Conservation (phyloP, 1,140 invertebrate genomes). For the Chrysoperla carnea region DNA sequence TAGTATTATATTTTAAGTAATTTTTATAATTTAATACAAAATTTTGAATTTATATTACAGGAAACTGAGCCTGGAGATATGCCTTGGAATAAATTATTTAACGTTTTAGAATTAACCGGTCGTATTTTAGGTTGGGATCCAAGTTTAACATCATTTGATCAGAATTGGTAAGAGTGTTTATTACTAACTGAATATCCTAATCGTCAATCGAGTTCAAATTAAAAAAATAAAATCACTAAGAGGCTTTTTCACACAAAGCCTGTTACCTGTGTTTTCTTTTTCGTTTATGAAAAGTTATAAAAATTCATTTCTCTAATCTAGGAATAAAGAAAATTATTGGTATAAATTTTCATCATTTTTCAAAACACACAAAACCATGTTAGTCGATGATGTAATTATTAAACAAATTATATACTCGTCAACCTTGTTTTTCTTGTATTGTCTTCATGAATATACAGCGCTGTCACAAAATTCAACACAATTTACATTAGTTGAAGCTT, state of each 20-base stretch:
- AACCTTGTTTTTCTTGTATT: conserved; percentile 47
- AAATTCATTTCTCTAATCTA: too few relatives aligned
- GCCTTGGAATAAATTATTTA: conserved; percentile 64
- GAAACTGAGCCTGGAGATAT: conserved; percentile 47
- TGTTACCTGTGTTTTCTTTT: too few relatives aligned
- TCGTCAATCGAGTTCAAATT: too few relatives aligned
- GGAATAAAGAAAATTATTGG: conserved; percentile 47
- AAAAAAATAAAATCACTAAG: too few relatives aligned
- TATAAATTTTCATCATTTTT: conserved; percentile 35
- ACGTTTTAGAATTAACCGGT: conserved; percentile 53
- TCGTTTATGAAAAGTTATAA: too few relatives aligned
- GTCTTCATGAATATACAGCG: conserved; percentile 43
- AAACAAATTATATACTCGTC: conserved; percentile 46
- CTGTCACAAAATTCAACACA: conserved; percentile 14
- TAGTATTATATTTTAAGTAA: background rate
- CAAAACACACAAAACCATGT: conserved; percentile 16
- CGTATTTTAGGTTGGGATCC: conserved; percentile 64
- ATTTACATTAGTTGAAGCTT: conserved; percentile 25
- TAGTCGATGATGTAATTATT: conserved; percentile 28
- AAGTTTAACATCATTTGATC: conserved; percentile 27
- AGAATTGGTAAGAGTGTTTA: conserved; percentile 16
- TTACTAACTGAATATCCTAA: too few relatives aligned
- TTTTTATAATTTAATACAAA: background rate
- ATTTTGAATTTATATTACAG: conserved; percentile 13
- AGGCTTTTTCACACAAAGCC: too few relatives aligned